Evolutionary conservation across 2,888 invertebrate species (phyloP).

Genomic region (Leucozona laternaria): DNA sequence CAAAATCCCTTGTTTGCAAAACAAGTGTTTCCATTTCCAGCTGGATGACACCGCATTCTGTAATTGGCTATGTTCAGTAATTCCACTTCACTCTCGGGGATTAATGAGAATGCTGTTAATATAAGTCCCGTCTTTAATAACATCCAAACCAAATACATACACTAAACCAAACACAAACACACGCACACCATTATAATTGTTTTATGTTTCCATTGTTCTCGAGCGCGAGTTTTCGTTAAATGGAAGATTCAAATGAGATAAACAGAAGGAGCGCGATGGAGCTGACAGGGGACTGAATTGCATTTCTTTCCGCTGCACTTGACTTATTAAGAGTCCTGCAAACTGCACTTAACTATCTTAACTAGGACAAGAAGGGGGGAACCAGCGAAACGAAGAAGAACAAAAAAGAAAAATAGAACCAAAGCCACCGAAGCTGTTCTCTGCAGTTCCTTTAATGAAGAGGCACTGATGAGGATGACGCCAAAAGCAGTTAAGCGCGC

Average conservation of each 20-base stretch:
- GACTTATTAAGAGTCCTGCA: constrained; percentile 69
- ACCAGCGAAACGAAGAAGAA: background rate
- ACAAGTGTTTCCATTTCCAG: constrained; percentile 9
- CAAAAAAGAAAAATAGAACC: background rate
- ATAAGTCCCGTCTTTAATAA: constrained; percentile 3
- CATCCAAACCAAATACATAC: background rate
- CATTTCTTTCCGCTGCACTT: constrained; percentile 58
- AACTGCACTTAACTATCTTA: constrained; percentile 60
- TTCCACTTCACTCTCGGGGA: constrained; percentile 21
- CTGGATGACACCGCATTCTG: constrained; percentile 20
- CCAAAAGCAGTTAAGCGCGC: constrained; percentile 58
- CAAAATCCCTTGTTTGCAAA: background rate
- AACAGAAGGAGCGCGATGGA: constrained; percentile 29
- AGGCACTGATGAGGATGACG: constrained; percentile 61
- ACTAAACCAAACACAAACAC: background rate
- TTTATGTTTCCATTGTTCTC: constrained; percentile 46
- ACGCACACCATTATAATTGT: constrained; percentile 4
- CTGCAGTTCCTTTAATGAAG: constrained; percentile 63
- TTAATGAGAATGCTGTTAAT: constrained; percentile 51
- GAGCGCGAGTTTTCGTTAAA: constrained; percentile 37
- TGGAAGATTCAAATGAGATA: constrained; percentile 64
- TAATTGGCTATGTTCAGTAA: constrained; percentile 65
- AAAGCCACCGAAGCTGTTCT: constrained; percentile 45
- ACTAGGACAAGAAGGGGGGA: constrained; percentile 11
- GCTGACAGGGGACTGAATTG: constrained; percentile 40